phyloP scores from a whole-genome alignment of 30 jellyfish, hydroid and myxozoan species.

The Aurelia aurita complex sp. Pacific region DNA sequence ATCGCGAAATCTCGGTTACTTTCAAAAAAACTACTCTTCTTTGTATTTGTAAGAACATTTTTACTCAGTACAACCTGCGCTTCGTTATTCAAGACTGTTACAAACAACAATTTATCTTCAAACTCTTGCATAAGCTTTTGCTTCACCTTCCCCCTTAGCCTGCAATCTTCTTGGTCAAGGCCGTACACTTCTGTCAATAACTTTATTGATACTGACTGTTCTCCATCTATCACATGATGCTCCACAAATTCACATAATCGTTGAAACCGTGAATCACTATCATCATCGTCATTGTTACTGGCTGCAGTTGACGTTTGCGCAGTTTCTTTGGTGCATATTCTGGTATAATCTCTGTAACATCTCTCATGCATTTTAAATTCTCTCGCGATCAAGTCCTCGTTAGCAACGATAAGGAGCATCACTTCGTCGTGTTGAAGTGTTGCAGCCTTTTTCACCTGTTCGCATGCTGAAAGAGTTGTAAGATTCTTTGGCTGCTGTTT shows the following conservation, averaged over 20 bases:
- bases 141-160: constrained; percentile 43
- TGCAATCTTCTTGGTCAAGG: constrained; percentile 6
- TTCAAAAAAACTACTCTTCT: constrained; percentile 3
- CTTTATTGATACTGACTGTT: constrained; percentile 27
- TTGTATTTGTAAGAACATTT: constrained; percentile 12
- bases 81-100: constrained; percentile 14
- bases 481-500: constrained; percentile 9
- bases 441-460: constrained; percentile 22
- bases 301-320: constrained; percentile 30
- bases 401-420: neutral
- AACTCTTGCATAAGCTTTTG: constrained; percentile 20
- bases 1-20: neutral
- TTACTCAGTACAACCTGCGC: constrained; percentile 31
- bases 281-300: constrained; percentile 6
- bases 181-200: constrained; percentile 31
- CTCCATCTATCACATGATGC: constrained; percentile 17
- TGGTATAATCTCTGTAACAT: constrained; percentile 35
- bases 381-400: constrained; percentile 32
- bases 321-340: constrained; percentile 1
- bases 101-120: constrained; percentile 26
- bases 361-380: constrained; percentile 14
- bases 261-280: constrained; percentile 6
- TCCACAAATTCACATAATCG: constrained; percentile 12
- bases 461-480: constrained; percentile 19
- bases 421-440: constrained; percentile 14